These are phyloP conservation scores for Lysandra bellargus DNA, from an alignment of 2,888 invertebrate species.

Conservation along the genomic window DNA sequence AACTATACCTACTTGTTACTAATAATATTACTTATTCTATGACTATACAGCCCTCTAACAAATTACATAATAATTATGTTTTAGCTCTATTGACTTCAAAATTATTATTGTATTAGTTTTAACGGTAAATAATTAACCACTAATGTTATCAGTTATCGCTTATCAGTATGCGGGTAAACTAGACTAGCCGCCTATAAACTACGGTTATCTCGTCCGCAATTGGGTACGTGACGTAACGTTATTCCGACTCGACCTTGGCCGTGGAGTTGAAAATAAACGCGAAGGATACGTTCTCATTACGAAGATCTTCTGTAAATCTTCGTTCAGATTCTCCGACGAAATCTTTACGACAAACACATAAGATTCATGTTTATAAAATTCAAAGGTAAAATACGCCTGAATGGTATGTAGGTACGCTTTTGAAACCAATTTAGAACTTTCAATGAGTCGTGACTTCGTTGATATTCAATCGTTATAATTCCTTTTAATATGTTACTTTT, in stretches of 20 bases:
- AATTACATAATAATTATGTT: no score
- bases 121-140: not conserved
- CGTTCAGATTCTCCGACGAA: not conserved
- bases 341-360: not conserved
- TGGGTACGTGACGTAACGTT: slow-evolving; percentile 37
- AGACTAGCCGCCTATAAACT: not conserved
- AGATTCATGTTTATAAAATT: not conserved
- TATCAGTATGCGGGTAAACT: not conserved
- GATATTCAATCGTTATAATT: not conserved
- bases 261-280: slow-evolving; percentile 46
- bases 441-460: not conserved
- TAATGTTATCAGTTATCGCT: not conserved
- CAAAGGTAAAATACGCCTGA: not conserved
- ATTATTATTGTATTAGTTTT: no score
- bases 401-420: not conserved
- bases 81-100: no score
- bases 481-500: not conserved
- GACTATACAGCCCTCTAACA: no score
- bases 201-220: not conserved
- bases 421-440: slow-evolving; percentile 26
- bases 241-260: slow-evolving; percentile 49
- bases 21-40: no score
- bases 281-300: slow-evolving; percentile 32
- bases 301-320: not conserved
- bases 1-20: no score